Percentiles rank a stretch among this genome's conserved stretches.
phyloP scores from a whole-genome alignment of 2,113 vertebrate genomes.

The Lutjanus erythropterus region DNA sequence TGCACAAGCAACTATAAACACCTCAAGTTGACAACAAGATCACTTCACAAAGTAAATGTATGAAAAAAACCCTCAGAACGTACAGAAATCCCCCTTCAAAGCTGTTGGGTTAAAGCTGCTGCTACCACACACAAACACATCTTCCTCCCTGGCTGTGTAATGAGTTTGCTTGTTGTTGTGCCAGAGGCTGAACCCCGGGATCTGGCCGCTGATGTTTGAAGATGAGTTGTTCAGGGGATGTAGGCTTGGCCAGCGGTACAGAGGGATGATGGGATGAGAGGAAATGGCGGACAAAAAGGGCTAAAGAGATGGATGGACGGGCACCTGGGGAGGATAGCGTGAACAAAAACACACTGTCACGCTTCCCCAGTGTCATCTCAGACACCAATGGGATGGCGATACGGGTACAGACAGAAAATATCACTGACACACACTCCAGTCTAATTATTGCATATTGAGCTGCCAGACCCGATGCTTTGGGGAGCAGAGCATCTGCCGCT shows the following conservation, averaged over 20 bases:
- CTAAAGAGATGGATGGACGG: not conserved
- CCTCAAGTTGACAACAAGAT: not conserved
- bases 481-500: slow-evolving; percentile 69
- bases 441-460: slow-evolving; percentile 58
- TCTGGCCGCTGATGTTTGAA: slow-evolving; percentile 37
- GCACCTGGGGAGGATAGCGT: slow-evolving; percentile 8
- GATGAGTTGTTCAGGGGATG: slow-evolving; percentile 21
- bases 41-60: not conserved
- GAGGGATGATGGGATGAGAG: slow-evolving; percentile 15
- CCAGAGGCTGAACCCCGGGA: slow-evolving; percentile 31
- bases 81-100: slow-evolving; percentile 19
- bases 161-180: slow-evolving; percentile 36
- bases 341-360: slow-evolving; percentile 19
- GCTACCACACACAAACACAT: slow-evolving; percentile 16
- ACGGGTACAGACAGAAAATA: slow-evolving; percentile 24
- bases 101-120: slow-evolving; percentile 4
- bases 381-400: not conserved
- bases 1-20: not conserved
- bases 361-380: slow-evolving; percentile 9
- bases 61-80: not conserved
- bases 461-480: slow-evolving; percentile 55
- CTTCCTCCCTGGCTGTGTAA: slow-evolving; percentile 10
- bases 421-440: slow-evolving; percentile 27
- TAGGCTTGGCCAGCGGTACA: not conserved
- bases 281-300: not conserved